Evolutionary conservation across 2,113 vertebrate genomes (phyloP).

Genomic region (Agapornis roseicollis): DNA sequence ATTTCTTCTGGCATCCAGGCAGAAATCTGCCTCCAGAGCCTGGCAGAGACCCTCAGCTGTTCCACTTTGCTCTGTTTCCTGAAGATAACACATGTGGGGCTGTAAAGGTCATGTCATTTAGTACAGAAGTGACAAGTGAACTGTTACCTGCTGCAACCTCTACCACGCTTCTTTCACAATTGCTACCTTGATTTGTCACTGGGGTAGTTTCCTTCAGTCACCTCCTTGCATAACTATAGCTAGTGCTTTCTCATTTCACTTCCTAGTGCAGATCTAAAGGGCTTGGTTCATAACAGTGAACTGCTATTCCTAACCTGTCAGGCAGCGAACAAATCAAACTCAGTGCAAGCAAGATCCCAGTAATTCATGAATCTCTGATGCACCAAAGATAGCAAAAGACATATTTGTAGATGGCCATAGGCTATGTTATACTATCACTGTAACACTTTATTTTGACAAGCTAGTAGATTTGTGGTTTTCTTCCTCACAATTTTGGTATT

Average conservation of each 20-base stretch:
- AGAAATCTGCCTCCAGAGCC: not conserved
- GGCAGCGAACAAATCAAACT: constrained; percentile 13
- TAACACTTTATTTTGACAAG: constrained; percentile 28
- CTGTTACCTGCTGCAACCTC: not conserved
- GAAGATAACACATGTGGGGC: not conserved
- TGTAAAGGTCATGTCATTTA: not conserved
- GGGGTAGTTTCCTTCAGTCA: not conserved
- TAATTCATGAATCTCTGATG: constrained; percentile 17
- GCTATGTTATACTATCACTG: not conserved
- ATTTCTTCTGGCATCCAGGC: not conserved
- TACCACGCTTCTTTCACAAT: not conserved
- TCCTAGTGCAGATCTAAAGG: not conserved
- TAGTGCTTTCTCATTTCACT: not conserved
- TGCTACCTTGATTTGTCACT: constrained; percentile 6
- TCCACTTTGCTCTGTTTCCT: not conserved
- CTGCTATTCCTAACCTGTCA: constrained; percentile 6
- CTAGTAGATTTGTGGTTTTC: not conserved
- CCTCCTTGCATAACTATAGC: not conserved
- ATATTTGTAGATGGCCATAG: not conserved
- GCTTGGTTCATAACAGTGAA: not conserved
- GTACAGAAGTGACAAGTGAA: not conserved
- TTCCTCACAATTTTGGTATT: not conserved
- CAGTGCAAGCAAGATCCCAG: not conserved
- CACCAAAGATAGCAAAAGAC: constrained; percentile 6
- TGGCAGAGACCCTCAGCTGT: not conserved